phyloP scores from a whole-genome alignment of 2,888 invertebrate species.

The Limnephilus auricula region DNA sequence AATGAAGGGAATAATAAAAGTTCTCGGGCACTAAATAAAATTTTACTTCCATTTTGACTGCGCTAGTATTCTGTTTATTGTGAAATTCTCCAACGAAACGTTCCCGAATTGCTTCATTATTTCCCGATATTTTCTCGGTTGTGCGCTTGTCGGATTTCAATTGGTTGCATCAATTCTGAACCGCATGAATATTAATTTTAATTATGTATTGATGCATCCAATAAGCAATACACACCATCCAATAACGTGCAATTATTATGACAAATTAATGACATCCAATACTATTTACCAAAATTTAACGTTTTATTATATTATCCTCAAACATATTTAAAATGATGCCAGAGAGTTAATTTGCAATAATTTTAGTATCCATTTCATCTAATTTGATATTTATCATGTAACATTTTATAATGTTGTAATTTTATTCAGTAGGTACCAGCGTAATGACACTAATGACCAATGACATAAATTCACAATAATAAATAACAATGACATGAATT shows the following conservation, averaged over 20 bases:
- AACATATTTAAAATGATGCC: not conserved
- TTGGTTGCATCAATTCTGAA: not conserved
- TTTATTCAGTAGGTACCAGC: not conserved
- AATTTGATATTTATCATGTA: too few relatives aligned
- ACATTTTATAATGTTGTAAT: too few relatives aligned
- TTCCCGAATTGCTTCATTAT: conserved; percentile 22
- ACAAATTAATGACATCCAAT: not conserved
- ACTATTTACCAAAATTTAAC: not conserved
- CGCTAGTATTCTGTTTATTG: conserved; percentile 41
- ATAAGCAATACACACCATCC: not conserved
- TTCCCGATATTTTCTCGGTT: not conserved
- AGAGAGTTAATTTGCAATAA: not conserved
- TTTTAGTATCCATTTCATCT: not conserved
- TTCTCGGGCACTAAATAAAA: conserved; percentile 33
- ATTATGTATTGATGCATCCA: not conserved
- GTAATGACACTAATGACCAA: not conserved
- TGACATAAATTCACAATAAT: too few relatives aligned
- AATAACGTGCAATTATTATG: not conserved
- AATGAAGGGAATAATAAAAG: conserved; percentile 20
- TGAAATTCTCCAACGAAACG: not conserved
- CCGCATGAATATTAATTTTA: not conserved
- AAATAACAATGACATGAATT: not conserved
- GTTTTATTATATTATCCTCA: not conserved
- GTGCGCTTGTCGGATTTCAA: not conserved
- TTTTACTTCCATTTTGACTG: conserved; percentile 26